Conservation (phyloP, 2,113 vertebrate species). For the Theristicus caerulescens region DNA sequence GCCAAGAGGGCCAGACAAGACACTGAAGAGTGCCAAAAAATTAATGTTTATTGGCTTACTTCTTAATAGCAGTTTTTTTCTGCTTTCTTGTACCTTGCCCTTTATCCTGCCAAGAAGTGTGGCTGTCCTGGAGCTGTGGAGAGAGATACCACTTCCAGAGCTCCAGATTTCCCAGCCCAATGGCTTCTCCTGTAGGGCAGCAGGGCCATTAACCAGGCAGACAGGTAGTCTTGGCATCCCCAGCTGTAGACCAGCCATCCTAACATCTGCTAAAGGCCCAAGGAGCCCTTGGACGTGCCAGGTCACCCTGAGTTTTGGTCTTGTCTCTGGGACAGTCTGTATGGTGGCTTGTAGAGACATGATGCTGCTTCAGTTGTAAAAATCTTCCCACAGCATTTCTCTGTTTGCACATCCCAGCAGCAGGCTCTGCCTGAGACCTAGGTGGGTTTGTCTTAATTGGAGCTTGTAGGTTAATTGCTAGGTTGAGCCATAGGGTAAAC, state of each 20-base stretch:
- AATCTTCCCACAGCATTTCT: neutral
- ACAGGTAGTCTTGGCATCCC: neutral
- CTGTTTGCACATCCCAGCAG: neutral
- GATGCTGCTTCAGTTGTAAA: constrained; percentile 20
- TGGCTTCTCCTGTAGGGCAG: neutral
- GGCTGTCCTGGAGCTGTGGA: neutral
- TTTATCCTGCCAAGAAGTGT: neutral
- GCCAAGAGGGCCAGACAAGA: neutral
- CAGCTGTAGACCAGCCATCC: neutral
- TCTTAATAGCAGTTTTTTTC: neutral
- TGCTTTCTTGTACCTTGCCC: neutral
- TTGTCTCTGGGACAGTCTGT: neutral
- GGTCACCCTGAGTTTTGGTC: neutral
- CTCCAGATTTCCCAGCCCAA: neutral
- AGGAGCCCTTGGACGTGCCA: neutral
- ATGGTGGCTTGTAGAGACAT: neutral
- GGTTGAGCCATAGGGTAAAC: neutral
- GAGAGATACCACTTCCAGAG: neutral
- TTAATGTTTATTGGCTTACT: neutral
- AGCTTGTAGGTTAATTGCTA: constrained; percentile 22
- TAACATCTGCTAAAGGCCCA: neutral
- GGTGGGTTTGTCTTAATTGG: neutral
- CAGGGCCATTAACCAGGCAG: neutral
- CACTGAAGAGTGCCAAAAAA: neutral
- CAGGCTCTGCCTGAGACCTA: neutral